These are phyloP conservation scores for Anas flavirostris DNA, from an alignment of 2,797 vertebrate species.

Conservation along the genomic window DNA sequence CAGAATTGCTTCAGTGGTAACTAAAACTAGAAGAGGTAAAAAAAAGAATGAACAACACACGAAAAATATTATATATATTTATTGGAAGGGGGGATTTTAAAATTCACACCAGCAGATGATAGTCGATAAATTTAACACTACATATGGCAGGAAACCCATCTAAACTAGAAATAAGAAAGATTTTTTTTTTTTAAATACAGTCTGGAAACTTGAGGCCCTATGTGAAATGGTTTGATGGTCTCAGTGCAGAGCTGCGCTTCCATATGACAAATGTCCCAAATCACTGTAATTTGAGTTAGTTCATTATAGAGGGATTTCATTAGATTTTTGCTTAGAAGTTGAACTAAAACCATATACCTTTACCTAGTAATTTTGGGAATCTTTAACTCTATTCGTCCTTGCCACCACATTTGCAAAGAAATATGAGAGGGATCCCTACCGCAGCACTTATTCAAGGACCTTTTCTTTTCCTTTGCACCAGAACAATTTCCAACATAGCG, in stretches of 20 bases:
- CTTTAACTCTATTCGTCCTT: background rate
- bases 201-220: background rate
- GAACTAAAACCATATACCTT: background rate
- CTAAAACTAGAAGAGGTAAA: background rate
- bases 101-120: background rate
- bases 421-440: background rate
- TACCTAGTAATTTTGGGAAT: background rate
- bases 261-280: background rate
- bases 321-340: background rate
- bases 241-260: background rate
- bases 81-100: background rate
- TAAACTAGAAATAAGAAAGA: background rate
- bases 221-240: background rate
- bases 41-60: background rate
- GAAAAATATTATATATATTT: background rate
- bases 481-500: background rate
- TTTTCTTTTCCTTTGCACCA: background rate
- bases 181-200: background rate
- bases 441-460: background rate
- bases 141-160: background rate
- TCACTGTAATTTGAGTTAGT: background rate
- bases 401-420: background rate
- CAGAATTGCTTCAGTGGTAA: background rate
- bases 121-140: background rate
- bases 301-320: background rate